Evolutionary conservation across 2,797 vertebrate species (phyloP).

Genomic region (Discoglossus pictus): DNA sequence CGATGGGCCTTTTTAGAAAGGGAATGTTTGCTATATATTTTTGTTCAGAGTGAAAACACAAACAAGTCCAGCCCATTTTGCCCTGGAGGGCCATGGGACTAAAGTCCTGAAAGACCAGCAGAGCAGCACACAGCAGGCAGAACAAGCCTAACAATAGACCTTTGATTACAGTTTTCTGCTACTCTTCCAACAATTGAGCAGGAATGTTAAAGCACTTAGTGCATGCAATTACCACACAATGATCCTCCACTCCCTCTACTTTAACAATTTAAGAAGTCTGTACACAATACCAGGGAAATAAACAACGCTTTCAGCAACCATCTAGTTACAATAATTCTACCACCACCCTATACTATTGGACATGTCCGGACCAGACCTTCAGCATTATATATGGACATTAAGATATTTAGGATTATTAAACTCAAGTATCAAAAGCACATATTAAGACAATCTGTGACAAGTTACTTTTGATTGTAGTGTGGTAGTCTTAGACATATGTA

Average conservation of each 20-base stretch:
- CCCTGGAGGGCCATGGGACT: conserved; percentile 52
- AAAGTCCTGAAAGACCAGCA: conserved; percentile 39
- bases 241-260: background rate
- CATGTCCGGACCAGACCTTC: no score
- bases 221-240: conserved; percentile 7
- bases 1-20: no score
- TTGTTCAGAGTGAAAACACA: no score
- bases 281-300: background rate
- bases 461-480: no score
- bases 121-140: conserved; percentile 33
- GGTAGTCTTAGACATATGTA: no score
- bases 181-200: conserved; percentile 9
- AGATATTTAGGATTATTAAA: no score
- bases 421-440: no score
- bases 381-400: no score
- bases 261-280: background rate
- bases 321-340: no score
- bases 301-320: no score
- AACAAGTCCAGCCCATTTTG: background rate
- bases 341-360: no score
- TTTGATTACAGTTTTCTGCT: conserved; percentile 32
- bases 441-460: no score
- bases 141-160: conserved; percentile 36
- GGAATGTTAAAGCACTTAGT: conserved; percentile 22
- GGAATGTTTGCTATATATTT: conserved; percentile 24